Conservation (phyloP, 2,888 invertebrate genomes). For the Lasioglossum vierecki region DNA sequence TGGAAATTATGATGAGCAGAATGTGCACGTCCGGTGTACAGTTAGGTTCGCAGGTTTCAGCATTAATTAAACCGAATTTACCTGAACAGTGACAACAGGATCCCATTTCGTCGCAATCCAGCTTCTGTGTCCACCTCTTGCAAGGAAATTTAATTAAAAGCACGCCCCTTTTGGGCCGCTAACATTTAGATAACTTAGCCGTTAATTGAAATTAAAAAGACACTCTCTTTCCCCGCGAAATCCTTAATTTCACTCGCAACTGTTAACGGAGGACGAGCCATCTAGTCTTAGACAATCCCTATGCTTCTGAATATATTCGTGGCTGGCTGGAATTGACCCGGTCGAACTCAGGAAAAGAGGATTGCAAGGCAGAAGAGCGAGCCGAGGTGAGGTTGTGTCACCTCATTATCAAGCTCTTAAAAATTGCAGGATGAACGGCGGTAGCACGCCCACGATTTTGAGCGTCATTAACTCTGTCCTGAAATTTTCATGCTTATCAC, state of each 20-base stretch:
- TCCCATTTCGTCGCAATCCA: not conserved
- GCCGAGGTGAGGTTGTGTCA: slow-evolving; percentile 61
- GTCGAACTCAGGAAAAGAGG: slow-evolving; percentile 31
- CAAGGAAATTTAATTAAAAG: slow-evolving; percentile 10
- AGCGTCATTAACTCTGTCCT: slow-evolving; percentile 70
- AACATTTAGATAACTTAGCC: not conserved
- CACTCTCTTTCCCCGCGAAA: not conserved
- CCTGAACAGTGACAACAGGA: slow-evolving; percentile 11
- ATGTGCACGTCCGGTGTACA: not conserved
- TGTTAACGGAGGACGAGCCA: not conserved
- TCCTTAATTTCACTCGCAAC: slow-evolving; percentile 27
- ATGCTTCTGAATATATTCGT: slow-evolving; percentile 26
- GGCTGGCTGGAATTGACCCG: slow-evolving; percentile 18
- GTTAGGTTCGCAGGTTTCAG: not conserved
- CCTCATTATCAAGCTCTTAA: slow-evolving; percentile 77
- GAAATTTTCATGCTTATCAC: slow-evolving; percentile 63
- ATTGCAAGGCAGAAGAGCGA: slow-evolving; percentile 35
- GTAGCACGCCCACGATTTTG: slow-evolving; percentile 55
- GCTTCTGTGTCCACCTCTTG: not conserved
- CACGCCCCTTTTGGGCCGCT: not conserved
- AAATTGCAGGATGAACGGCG: slow-evolving; percentile 72
- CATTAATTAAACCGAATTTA: slow-evolving; percentile 16
- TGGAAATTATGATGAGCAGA: not conserved
- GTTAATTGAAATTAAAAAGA: slow-evolving; percentile 16
- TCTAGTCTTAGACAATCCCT: not conserved